Evolutionary conservation across 64 coral and sea anemone species (phyloP), one percentile per base, ranked within the genome.

Genomic region (Acropora yongei): DNA sequence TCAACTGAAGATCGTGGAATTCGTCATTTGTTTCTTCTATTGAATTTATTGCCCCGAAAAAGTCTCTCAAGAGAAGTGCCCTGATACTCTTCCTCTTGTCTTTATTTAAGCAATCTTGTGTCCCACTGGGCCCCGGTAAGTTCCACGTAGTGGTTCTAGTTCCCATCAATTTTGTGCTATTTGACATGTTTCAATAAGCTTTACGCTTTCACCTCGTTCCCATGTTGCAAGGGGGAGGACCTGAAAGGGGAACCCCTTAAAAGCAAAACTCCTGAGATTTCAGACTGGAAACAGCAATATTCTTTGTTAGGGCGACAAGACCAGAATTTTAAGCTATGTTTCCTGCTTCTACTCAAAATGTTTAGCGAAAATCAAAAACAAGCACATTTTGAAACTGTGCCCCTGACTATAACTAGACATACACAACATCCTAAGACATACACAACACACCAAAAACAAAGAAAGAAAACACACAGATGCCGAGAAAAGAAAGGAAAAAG

Each of bases 341-440:
- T 80, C 68, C 58, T 91, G 65, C 89, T 91, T 91, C 89, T 91
- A 91, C 89, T 55, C 48, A 83, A 91, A 91, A 84, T 65, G 89
- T 91, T 91, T 91, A 84, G 68, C 68, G 89, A 84, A 91, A 91
- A 81, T 80, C 40, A 75, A 75, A 75, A 75, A 46, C 14, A 75
- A 75, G 73, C 53, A 50, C 66, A 57, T 79, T 89, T 58, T 89
- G 51, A 53, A 75, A 41, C 78, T 57, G 74, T 89, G 74, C 87
- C 11, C 74, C 87, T 78, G 87, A 78, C 74, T 78, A 89, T 86
- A 30, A 30, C 30, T 30, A 30, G 30, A 30, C 30, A 30, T 30
- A 30, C 30, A 30, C 30, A 30, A 30, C 30, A 30, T 30, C 30
- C 30, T 30, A 30, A 30, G 30, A 30, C 30, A 30, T 30, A 30